Evolutionary conservation across 2,113 vertebrate genomes (phyloP), one percentile per base, ranked within the genome.

Genomic region (Phylloscopus whistleri): DNA sequence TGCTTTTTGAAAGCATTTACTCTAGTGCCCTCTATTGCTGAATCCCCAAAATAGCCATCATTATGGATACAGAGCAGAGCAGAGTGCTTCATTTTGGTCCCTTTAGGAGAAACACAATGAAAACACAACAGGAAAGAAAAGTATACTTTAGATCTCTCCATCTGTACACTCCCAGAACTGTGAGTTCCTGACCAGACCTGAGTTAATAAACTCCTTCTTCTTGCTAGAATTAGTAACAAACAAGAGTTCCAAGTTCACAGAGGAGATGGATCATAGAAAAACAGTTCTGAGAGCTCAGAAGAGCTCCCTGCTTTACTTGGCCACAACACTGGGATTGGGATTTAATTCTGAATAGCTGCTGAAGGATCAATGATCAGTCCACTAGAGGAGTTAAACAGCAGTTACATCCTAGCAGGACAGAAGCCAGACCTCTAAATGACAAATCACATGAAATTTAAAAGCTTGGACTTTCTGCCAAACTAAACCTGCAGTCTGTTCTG

Each of bases 21-120:
- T 89, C 74, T 64, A 86, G 87, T 92, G 93, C 90, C 96, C 93
- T 94, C 97, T 97, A 76, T 70, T 86, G 97, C 70, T 79, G 46
- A 89, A 63, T 43, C 21, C 28, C 30, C 9, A 11, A 58, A 84
- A 82, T 33, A 62, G n/a, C 19, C 77, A 51, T 30, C 51, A 59
- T 44, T 31, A n/a, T 2, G 2, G 16, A 51, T 51, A 35, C 27
- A 43, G 9, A 3, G 37, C 7, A 76, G 30, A 74, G 41, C 6
- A 24, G 23, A 24, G 23, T 30, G 10, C 37, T 52, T 60, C 7
- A 3, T 48, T 81, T 46, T 4, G 7, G 9, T 66, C 43, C 39
- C 46, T 79, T 79, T 28, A 73, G 46, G 68, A 93, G 37, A 82
- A 72, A 87, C 14, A 28, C 41, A 23, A 7, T 10, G 24, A 66